Percentiles rank a stretch among this genome's conserved stretches.
Evolutionary conservation across 2,888 invertebrate species (phyloP).

Genomic region (Pyrgus malvae): DNA sequence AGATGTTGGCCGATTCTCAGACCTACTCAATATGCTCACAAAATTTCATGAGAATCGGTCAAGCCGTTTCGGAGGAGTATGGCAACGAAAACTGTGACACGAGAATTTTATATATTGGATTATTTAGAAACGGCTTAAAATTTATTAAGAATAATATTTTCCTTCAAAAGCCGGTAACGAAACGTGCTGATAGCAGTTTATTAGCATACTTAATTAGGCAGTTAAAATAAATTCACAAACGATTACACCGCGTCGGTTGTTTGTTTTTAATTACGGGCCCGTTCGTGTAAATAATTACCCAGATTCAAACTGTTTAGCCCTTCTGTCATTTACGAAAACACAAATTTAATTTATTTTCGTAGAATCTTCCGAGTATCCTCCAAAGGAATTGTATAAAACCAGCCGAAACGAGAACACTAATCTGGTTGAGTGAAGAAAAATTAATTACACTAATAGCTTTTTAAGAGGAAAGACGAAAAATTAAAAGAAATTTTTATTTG

Average conservation of each 20-base stretch:
- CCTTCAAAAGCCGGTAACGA: constrained; percentile 6
- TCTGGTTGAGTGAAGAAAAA: constrained; percentile 6
- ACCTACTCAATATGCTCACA: too few relatives aligned
- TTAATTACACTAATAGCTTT: constrained; percentile 2
- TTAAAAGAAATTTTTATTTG: not conserved
- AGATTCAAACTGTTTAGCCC: constrained; percentile 17
- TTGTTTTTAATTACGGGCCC: constrained; percentile 52
- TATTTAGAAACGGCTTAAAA: too few relatives aligned
- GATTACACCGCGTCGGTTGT: constrained; percentile 46
- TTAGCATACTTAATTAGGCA: constrained; percentile 39
- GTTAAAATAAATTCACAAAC: constrained; percentile 36
- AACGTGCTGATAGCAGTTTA: constrained; percentile 23
- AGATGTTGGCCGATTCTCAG: too few relatives aligned
- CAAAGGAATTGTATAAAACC: not conserved
- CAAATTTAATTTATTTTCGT: constrained; percentile 12
- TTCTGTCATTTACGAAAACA: constrained; percentile 12
- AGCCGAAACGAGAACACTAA: not conserved
- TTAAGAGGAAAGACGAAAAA: not conserved
- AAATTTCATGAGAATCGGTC: too few relatives aligned
- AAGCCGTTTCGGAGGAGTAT: too few relatives aligned
- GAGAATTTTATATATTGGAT: too few relatives aligned
- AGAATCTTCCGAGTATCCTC: not conserved
- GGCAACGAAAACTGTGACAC: too few relatives aligned
- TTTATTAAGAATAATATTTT: constrained; percentile 2
- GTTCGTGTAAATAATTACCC: constrained; percentile 39